Percentiles rank a stretch among this genome's conserved stretches.
These are phyloP conservation scores for Pholis gunnellus DNA, from an alignment of 2,113 vertebrate genomes.

Conservation along the genomic window DNA sequence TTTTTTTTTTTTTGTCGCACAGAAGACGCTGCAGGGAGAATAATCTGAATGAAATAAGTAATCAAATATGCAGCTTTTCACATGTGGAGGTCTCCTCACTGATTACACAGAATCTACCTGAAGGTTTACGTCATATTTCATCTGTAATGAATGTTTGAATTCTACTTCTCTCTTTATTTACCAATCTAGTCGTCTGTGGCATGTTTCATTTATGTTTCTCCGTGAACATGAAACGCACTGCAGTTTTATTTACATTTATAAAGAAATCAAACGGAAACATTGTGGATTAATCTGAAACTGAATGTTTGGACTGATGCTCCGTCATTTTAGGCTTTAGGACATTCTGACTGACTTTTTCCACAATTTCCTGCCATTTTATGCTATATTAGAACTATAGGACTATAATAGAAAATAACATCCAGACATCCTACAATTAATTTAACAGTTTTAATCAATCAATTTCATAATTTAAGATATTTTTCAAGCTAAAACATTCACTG, in stretches of 20 bases:
- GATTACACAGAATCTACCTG: not conserved
- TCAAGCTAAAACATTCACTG: not conserved
- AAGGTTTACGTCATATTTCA: not conserved
- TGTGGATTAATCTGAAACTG: not conserved
- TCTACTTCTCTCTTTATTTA: not conserved
- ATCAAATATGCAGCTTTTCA: slow-evolving; percentile 28
- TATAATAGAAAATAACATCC: not conserved
- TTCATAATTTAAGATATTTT: not conserved
- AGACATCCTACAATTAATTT: not conserved
- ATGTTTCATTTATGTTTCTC: not conserved
- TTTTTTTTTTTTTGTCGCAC: slow-evolving; percentile 10
- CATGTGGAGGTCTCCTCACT: not conserved
- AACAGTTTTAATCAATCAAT: not conserved
- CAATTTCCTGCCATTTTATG: too few species aligned
- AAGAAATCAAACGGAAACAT: not conserved
- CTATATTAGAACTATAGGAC: too few species aligned
- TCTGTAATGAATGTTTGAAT: not conserved
- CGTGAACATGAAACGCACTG: too few species aligned
- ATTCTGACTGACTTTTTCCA: too few species aligned
- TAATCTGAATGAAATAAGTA: slow-evolving; percentile 5
- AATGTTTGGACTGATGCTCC: not conserved
- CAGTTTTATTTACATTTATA: too few species aligned
- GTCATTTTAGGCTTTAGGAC: not conserved
- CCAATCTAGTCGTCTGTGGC: not conserved
- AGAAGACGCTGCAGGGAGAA: slow-evolving; percentile 8